Evolutionary conservation across 1,140 invertebrate genomes (phyloP).

Genomic region (Parapsyche elsis): DNA sequence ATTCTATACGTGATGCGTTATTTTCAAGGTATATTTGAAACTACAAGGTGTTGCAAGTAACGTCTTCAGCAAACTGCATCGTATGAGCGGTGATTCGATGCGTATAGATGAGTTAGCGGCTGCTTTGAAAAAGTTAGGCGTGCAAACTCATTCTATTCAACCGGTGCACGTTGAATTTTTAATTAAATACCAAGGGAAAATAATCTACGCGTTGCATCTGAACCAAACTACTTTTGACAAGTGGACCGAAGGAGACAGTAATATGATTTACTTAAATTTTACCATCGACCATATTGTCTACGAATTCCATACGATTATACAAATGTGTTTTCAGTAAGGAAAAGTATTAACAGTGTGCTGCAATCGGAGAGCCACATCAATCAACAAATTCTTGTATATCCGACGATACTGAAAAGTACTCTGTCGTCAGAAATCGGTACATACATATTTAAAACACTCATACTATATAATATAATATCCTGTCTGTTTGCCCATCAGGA

Average conservation of each 20-base stretch:
- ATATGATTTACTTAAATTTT: background rate
- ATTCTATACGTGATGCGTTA: background rate
- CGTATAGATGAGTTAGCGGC: conserved; percentile 38
- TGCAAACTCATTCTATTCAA: background rate
- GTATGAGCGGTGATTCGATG: conserved; percentile 26
- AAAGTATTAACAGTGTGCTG: conserved; percentile 47
- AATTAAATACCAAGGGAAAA: conserved; percentile 50
- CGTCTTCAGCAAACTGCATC: conserved; percentile 45
- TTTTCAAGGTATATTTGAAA: conserved; percentile 50
- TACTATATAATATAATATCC: no score
- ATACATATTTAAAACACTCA: conserved; percentile 35
- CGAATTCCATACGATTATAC: no score
- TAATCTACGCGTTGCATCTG: conserved; percentile 43
- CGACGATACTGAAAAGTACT: conserved; percentile 43
- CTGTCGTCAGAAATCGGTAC: conserved; percentile 52
- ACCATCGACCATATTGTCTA: no score
- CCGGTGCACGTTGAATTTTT: conserved; percentile 52
- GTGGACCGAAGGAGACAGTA: conserved; percentile 51
- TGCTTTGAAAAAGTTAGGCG: conserved; percentile 37
- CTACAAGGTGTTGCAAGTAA: conserved; percentile 47
- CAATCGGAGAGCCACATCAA: conserved; percentile 53
- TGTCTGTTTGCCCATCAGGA: no score
- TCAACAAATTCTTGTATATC: conserved; percentile 52
- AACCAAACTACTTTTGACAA: conserved; percentile 53
- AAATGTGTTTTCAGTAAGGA: conserved; percentile 52